These are phyloP conservation scores for Cataglyphis rosenhaueri DNA, from an alignment of 2,888 invertebrate species.

Conservation along the genomic window DNA sequence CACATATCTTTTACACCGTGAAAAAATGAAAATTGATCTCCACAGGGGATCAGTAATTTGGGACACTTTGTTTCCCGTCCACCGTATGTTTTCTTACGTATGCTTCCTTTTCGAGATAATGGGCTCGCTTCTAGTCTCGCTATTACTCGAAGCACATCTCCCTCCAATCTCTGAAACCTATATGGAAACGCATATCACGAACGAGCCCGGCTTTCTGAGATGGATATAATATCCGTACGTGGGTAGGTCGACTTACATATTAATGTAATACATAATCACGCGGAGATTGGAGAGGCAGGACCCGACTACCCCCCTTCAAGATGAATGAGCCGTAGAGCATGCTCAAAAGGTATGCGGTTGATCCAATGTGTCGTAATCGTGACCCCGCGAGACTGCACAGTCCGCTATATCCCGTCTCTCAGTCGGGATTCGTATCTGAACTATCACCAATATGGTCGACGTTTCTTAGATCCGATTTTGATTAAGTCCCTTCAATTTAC, in stretches of 20 bases:
- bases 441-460: constrained; percentile 36
- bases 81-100: constrained; percentile 25
- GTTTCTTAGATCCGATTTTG: constrained; percentile 32
- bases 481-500: constrained; percentile 15
- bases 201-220: constrained; percentile 41
- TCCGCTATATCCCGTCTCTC: constrained; percentile 62
- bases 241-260: constrained; percentile 75
- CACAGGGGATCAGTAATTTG: not conserved
- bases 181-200: constrained; percentile 54
- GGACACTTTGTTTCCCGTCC: constrained; percentile 1
- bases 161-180: constrained; percentile 48
- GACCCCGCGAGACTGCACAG: constrained; percentile 72
- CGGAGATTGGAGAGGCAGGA: constrained; percentile 73
- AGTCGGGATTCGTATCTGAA: constrained; percentile 45
- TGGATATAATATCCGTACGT: constrained; percentile 67
- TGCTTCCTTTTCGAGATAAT: constrained; percentile 48
- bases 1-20: not conserved
- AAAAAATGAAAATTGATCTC: constrained; percentile 21
- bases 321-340: constrained; percentile 71
- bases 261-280: constrained; percentile 76
- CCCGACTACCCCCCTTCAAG: constrained; percentile 62
- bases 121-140: constrained; percentile 42
- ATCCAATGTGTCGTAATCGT: constrained; percentile 78
- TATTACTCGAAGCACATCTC: constrained; percentile 52
- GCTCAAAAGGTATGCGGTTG: constrained; percentile 77